phyloP scores from a whole-genome alignment of 1,140 invertebrate genomes.

The Oryzaephilus surinamensis region DNA sequence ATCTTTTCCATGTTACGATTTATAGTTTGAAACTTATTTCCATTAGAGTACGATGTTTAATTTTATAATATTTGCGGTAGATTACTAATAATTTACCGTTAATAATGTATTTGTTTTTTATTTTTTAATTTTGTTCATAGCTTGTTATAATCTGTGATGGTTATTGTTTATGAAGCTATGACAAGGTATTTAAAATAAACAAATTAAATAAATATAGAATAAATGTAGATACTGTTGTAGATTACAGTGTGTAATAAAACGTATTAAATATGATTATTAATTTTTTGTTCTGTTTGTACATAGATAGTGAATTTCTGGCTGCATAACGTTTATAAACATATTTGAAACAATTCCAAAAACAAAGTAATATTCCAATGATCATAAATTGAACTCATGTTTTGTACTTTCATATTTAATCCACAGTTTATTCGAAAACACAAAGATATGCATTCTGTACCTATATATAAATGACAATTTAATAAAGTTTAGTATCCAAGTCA shows the following conservation, averaged over 20 bases:
- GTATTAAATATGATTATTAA: conserved; percentile 6
- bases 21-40: conserved; percentile 8
- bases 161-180: conserved; percentile 26
- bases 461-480: too few relatives aligned
- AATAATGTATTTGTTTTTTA: too few relatives aligned
- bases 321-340: too few relatives aligned
- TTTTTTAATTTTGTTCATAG: conserved; percentile 23
- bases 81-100: conserved; percentile 13
- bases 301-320: too few relatives aligned
- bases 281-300: conserved; percentile 1
- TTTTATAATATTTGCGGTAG: conserved; percentile 6
- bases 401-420: too few relatives aligned
- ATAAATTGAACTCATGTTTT: too few relatives aligned
- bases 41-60: too few relatives aligned
- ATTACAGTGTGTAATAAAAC: conserved; percentile 24
- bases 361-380: too few relatives aligned
- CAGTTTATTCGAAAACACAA: too few relatives aligned
- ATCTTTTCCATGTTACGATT: conserved; percentile 7
- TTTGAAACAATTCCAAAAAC: too few relatives aligned
- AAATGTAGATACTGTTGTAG: conserved; percentile 21
- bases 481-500: too few relatives aligned
- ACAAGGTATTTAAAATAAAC: conserved; percentile 20
- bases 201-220: conserved; percentile 6
- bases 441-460: too few relatives aligned
- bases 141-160: conserved; percentile 29